Base-by-base conservation (phyloP, 2,113 vertebrate genomes). In the Salvator merianae region DNA sequence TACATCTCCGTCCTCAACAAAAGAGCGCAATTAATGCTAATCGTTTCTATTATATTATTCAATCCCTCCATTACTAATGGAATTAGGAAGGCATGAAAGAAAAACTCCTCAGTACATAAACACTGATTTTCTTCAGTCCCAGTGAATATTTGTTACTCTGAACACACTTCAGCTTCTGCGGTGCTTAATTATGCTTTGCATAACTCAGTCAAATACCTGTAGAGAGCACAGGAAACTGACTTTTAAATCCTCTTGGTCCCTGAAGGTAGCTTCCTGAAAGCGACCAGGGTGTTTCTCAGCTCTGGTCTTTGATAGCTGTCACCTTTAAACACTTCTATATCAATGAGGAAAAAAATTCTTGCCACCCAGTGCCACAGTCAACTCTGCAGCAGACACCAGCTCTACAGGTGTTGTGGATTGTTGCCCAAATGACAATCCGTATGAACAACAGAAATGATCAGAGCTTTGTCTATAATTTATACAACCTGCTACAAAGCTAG, bases 1-100 rank as follows among this genome's bases (percentile, higher is more conserved):
- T n/a, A 84, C 68, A 73, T 94, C 93, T 94, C 82, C 91, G 91
- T 94, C 88, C 88, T 84, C 82, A 92, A 93, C 91, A 93, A 94
- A 93, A 84, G 87, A 90, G 89, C 62, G 82, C 79, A 91, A 93
- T 93, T 94, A 89, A 94, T 90, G 84, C 88, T 92, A 92, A 94
- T 94, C 66, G 87, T 90, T 90, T 89, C 90, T 91, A 89, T 91
- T 92, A 72, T 90, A 90, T 84, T 91, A 90, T 68, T 93, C 84
- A 93, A 90, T 88, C 81, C 90, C 82, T 91, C 79, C 81, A 84
- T 86, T 83, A 70, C 90, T 91, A 91, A 93, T 88, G 90, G 90
- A 91, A 91, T 87, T 89, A 91, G 86, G 85, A 89, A 84, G 69
- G 87, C 88, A 89, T 88, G 93, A 93, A 93, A 83, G 76, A 81